Evolutionary conservation across 2,888 invertebrate genomes (phyloP).

Genomic region (Stenolophus ochropezus): DNA sequence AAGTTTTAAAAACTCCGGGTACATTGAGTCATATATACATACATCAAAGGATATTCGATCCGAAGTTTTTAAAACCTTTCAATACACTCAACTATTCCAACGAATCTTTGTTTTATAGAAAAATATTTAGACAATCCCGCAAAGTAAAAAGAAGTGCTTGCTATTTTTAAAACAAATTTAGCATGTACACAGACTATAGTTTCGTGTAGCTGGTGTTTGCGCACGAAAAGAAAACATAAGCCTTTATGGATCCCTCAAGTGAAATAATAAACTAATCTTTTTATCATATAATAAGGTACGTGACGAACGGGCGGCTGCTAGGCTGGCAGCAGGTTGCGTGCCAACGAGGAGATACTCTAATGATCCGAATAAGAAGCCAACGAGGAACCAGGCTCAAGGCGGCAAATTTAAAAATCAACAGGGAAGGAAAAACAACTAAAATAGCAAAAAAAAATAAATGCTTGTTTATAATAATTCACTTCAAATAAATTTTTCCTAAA

Average conservation of each 20-base stretch:
- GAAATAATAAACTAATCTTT: conserved; percentile 58
- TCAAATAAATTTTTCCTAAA: too few species aligned
- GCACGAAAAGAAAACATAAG: conserved; percentile 50
- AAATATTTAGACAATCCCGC: conserved; percentile 30
- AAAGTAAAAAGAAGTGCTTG: conserved; percentile 21
- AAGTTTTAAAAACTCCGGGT: conserved; percentile 6
- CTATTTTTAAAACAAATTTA: conserved; percentile 34
- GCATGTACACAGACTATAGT: conserved; percentile 40
- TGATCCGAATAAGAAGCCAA: conserved; percentile 42
- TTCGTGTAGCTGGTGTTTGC: conserved; percentile 26
- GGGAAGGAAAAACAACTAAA: too few species aligned
- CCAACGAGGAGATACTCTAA: conserved; percentile 32
- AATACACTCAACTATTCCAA: conserved; percentile 23
- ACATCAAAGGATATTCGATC: conserved; percentile 27
- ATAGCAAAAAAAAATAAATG: too few species aligned
- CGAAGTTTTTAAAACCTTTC: conserved; percentile 29
- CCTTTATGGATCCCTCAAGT: conserved; percentile 49
- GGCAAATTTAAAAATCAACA: too few species aligned
- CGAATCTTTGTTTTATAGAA: conserved; percentile 14
- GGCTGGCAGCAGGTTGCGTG: conserved; percentile 52
- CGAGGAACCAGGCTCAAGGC: too few species aligned
- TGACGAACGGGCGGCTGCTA: conserved; percentile 48
- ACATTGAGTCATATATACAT: neutral
- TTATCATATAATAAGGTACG: conserved; percentile 58
- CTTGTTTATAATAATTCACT: too few species aligned